Evolutionary conservation across 2,888 invertebrate species (phyloP).

Genomic region (Tachina grossa): DNA sequence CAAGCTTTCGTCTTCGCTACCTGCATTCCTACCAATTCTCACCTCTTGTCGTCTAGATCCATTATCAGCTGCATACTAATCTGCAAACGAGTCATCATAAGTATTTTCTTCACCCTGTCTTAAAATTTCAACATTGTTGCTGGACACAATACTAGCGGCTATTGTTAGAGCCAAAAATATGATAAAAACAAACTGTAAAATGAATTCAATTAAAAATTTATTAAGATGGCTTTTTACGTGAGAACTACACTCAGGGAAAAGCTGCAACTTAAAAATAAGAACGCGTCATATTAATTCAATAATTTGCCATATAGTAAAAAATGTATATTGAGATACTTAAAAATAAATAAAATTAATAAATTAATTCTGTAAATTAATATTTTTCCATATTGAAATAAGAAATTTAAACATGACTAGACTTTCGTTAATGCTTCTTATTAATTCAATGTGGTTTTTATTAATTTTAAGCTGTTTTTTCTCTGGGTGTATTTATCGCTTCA

Average conservation of each 20-base stretch:
- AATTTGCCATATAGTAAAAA: too few relatives aligned
- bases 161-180: slow-evolving; percentile 13
- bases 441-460: too few relatives aligned
- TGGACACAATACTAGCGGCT: slow-evolving; percentile 9
- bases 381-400: too few relatives aligned
- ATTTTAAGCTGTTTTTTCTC: too few relatives aligned
- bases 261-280: too few relatives aligned
- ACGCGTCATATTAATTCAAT: too few relatives aligned
- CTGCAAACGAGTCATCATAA: slow-evolving; percentile 79
- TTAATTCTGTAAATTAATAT: too few relatives aligned
- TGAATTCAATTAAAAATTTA: neutral
- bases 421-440: too few relatives aligned
- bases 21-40: slow-evolving; percentile 40
- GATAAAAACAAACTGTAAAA: slow-evolving; percentile 22
- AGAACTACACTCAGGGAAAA: too few relatives aligned
- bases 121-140: slow-evolving; percentile 40
- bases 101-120: slow-evolving; percentile 61
- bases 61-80: slow-evolving; percentile 77
- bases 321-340: too few relatives aligned
- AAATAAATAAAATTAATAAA: too few relatives aligned
- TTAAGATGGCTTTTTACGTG: neutral
- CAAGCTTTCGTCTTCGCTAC: slow-evolving; percentile 73
- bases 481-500: neutral
- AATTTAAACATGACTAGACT: too few relatives aligned
- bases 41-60: slow-evolving; percentile 79